A percentile compares a stretch with the other conserved stretches of the same genome.
Conservation (phyloP, 2,888 invertebrate species). For the Ophioninae sp. region DNA sequence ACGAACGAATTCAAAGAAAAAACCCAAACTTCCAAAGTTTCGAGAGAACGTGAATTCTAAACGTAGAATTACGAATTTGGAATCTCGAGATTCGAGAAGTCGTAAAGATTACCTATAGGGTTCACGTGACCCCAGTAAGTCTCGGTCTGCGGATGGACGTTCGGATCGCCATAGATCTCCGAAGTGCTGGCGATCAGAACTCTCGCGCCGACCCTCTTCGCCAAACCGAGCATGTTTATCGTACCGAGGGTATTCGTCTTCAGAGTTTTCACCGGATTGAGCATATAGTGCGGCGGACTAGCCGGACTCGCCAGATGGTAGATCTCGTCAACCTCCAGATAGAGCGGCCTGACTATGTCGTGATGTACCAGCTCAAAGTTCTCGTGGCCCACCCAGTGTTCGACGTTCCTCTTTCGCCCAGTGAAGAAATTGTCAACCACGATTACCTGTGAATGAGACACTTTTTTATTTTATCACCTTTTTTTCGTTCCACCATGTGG, state of each 20-base stretch:
- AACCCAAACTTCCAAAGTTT: not conserved
- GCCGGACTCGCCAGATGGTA: conserved; percentile 99
- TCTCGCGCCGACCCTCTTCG: conserved; percentile 95
- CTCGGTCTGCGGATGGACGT: conserved; percentile 98
- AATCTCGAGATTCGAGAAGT: not conserved
- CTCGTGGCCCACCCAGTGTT: conserved; percentile 99
- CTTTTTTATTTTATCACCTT: too few relatives aligned
- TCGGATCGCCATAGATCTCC: conserved; percentile 99
- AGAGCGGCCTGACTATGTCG: conserved; percentile 98
- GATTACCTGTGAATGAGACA: conserved; percentile 83
- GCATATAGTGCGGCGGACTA: conserved; percentile 99
- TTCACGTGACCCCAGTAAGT: conserved; percentile 99
- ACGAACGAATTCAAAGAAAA: not conserved
- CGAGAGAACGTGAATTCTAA: too few relatives aligned
- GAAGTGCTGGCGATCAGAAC: conserved; percentile 98
- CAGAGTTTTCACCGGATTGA: conserved; percentile 99
- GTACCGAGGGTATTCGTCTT: conserved; percentile 99
- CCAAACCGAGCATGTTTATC: conserved; percentile 95
- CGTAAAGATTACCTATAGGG: conserved; percentile 88
- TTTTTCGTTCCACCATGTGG: too few relatives aligned
- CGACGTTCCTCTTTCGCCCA: conserved; percentile 97
- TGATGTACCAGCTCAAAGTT: conserved; percentile 99
- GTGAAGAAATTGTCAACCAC: conserved; percentile 99
- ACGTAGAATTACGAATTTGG: too few relatives aligned
- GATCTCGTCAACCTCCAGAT: conserved; percentile 98